These are phyloP conservation scores for Noturus placidus DNA, from an alignment of 2,113 vertebrate species.

Conservation along the genomic window DNA sequence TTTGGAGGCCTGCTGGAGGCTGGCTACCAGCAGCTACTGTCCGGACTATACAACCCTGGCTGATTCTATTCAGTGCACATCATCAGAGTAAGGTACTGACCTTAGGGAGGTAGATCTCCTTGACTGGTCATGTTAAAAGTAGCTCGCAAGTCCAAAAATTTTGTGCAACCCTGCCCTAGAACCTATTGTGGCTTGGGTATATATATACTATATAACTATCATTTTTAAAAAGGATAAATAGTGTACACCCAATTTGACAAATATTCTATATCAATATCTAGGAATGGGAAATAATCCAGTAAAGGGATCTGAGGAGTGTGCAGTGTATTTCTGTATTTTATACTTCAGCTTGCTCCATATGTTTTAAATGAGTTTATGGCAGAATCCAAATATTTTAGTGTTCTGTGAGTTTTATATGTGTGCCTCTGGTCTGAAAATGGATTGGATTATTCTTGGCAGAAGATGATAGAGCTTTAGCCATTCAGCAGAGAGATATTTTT, in stretches of 20 bases:
- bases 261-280: not conserved
- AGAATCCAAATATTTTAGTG: constrained; percentile 12
- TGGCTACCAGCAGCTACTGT: too few species aligned
- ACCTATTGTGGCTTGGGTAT: not conserved
- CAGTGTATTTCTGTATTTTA: not conserved
- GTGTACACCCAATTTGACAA: not conserved
- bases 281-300: not conserved
- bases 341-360: constrained; percentile 3
- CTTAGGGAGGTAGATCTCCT: too few species aligned
- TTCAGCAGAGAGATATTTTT: not conserved
- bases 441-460: not conserved
- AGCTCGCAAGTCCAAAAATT: too few species aligned
- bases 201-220: too few species aligned
- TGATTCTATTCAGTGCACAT: too few species aligned
- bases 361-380: constrained; percentile 16
- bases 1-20: too few species aligned
- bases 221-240: not conserved
- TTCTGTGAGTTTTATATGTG: constrained; percentile 11
- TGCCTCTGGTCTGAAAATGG: not conserved
- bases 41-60: too few species aligned
- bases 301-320: not conserved
- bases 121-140: too few species aligned
- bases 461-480: constrained; percentile 8
- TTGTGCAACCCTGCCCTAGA: too few species aligned
- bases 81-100: too few species aligned